These are phyloP conservation scores for Conopomorpha cramerella DNA, from an alignment of 1,140 invertebrate genomes.

Conservation along the genomic window DNA sequence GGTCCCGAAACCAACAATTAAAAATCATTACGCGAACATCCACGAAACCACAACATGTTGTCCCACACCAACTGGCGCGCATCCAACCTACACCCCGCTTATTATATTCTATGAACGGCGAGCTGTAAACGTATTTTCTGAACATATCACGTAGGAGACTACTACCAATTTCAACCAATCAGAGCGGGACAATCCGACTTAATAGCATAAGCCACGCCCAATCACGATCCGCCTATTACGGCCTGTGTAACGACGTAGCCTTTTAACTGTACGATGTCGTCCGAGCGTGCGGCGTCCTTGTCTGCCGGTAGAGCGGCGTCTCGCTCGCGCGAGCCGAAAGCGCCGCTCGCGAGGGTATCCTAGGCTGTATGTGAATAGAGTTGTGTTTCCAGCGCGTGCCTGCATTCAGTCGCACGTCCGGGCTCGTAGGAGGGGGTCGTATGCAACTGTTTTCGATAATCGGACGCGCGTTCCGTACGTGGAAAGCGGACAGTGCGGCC, in stretches of 20 bases:
- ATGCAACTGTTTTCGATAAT: constrained; percentile 58
- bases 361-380: constrained; percentile 44
- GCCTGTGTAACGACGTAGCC: constrained; percentile 54
- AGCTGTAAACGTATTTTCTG: constrained; percentile 56
- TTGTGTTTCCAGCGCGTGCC: constrained; percentile 50
- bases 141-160: constrained; percentile 57
- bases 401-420: constrained; percentile 54
- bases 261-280: constrained; percentile 48
- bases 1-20: constrained; percentile 32
- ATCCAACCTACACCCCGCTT: constrained; percentile 51
- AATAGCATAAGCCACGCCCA: constrained; percentile 53
- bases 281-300: constrained; percentile 25
- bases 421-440: constrained; percentile 50
- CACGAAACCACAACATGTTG: constrained; percentile 30
- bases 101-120: constrained; percentile 56
- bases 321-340: constrained; percentile 24
- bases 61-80: constrained; percentile 31
- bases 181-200: constrained; percentile 56
- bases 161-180: constrained; percentile 59
- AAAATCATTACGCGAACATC: constrained; percentile 34
- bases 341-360: constrained; percentile 15
- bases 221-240: constrained; percentile 60
- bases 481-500: constrained; percentile 52
- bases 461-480: constrained; percentile 55
- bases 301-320: constrained; percentile 23